Conservation (phyloP, 2,797 vertebrate genomes). For the Echiichthys vipera region DNA sequence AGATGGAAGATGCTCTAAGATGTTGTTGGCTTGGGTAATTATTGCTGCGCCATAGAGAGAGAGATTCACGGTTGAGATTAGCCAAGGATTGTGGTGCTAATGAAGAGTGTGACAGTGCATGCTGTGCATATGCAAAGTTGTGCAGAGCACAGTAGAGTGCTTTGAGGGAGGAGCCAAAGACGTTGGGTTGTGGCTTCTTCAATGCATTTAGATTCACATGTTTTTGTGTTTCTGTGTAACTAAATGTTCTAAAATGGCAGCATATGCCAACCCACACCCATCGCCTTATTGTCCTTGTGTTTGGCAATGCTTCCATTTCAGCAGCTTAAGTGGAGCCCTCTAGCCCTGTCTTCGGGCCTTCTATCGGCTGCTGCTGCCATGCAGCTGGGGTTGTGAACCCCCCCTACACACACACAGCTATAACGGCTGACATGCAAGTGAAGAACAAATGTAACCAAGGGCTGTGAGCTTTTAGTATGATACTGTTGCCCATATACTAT, state of each 20-base stretch:
- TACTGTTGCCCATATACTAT: slow-evolving; percentile 29
- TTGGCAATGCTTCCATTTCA: slow-evolving; percentile 29
- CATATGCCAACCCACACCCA: slow-evolving; percentile 30
- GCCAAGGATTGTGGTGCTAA: slow-evolving; percentile 23
- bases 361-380: slow-evolving; percentile 34
- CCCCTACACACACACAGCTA: slow-evolving; percentile 3
- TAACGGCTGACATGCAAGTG: slow-evolving; percentile 30
- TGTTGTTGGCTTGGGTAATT: slow-evolving; percentile 29
- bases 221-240: background rate
- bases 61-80: slow-evolving; percentile 54
- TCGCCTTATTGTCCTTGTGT: slow-evolving; percentile 30
- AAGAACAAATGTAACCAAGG: slow-evolving; percentile 13
- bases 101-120: slow-evolving; percentile 1
- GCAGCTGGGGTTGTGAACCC: slow-evolving; percentile 46
- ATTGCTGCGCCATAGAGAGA: slow-evolving; percentile 8
- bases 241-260: slow-evolving; percentile 31
- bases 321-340: slow-evolving; percentile 22
- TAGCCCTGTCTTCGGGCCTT: slow-evolving; percentile 19
- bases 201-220: background rate
- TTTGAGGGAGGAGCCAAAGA: slow-evolving; percentile 5
- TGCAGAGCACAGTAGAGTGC: background rate
- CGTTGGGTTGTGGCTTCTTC: background rate
- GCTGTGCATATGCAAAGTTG: slow-evolving; percentile 18
- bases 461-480: slow-evolving; percentile 17
- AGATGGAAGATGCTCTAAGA: slow-evolving; percentile 14